A percentile compares a stretch with the other conserved stretches of the same genome.
These are phyloP conservation scores for Drosophila silvestris DNA, from an alignment of 2,888 invertebrate species.

Conservation along the genomic window DNA sequence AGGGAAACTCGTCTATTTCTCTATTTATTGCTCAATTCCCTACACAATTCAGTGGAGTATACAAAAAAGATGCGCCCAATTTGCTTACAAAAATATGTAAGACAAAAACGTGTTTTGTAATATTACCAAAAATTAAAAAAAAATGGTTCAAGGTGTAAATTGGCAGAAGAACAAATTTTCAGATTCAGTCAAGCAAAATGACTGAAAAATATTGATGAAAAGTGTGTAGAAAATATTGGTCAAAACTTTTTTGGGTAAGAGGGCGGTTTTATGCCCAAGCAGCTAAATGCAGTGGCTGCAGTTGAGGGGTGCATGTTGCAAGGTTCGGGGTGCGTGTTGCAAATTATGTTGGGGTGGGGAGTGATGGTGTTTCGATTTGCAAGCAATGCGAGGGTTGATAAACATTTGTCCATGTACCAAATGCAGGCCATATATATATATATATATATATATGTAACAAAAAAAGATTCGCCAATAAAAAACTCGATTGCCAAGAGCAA, in stretches of 20 bases:
- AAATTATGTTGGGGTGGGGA: constrained; percentile 17
- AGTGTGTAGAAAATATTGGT: constrained; percentile 1
- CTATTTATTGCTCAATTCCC: constrained; percentile 35
- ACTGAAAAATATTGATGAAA: background rate
- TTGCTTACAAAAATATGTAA: constrained; percentile 24
- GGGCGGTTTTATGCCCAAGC: constrained; percentile 48
- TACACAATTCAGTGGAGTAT: constrained; percentile 24
- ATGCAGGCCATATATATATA: background rate
- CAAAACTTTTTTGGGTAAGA: background rate
- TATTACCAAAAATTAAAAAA: background rate
- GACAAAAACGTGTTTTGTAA: constrained; percentile 44
- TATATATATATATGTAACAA: background rate
- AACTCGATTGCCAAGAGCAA: constrained; percentile 64
- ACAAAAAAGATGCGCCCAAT: constrained; percentile 28
- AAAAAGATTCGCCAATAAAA: constrained; percentile 70
- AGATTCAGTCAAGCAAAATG: constrained; percentile 21
- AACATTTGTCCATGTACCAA: constrained; percentile 4
- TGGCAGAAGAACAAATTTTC: background rate
- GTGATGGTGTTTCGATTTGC: constrained; percentile 56
- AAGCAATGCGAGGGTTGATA: constrained; percentile 41
- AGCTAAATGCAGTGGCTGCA: constrained; percentile 12
- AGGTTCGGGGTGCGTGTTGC: constrained; percentile 9
- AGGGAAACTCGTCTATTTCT: constrained; percentile 36
- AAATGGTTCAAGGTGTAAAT: constrained; percentile 27
- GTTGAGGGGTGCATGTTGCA: constrained; percentile 5